phyloP scores from a whole-genome alignment of 2,797 vertebrate genomes.

The Xyrichtys novacula region DNA sequence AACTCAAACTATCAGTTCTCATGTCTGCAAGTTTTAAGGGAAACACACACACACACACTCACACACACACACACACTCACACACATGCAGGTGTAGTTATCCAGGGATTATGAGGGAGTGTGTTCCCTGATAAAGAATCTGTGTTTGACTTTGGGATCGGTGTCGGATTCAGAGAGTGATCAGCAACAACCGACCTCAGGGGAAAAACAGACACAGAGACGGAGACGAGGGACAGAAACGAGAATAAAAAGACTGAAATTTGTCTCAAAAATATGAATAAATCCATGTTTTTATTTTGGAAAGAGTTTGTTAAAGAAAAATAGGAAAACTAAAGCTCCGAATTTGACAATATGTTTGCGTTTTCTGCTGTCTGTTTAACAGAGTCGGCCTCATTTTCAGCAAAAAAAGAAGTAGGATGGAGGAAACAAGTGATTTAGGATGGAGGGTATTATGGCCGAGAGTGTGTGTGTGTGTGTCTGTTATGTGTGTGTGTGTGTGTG shows the following conservation, averaged over 20 bases:
- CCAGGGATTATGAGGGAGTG: slow-evolving; percentile 76
- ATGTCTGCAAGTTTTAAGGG: slow-evolving; percentile 2
- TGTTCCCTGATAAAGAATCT: slow-evolving; percentile 79
- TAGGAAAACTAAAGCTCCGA: neutral
- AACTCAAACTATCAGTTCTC: no score
- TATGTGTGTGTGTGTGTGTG: slow-evolving; percentile 44
- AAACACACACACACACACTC: slow-evolving; percentile 14
- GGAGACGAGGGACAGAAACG: neutral
- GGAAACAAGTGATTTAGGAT: slow-evolving; percentile 31
- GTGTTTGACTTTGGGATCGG: slow-evolving; percentile 82
- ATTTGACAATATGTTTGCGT: neutral
- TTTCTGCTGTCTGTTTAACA: neutral
- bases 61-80: slow-evolving; percentile 9
- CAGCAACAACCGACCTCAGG: slow-evolving; percentile 64
- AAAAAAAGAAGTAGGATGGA: neutral
- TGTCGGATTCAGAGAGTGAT: slow-evolving; percentile 75
- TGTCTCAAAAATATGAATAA: neutral
- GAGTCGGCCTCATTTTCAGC: neutral
- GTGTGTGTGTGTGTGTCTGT: no score
- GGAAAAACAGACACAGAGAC: neutral
- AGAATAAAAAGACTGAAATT: slow-evolving; percentile 2
- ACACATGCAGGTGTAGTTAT: slow-evolving; percentile 55
- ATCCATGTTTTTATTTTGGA: neutral
- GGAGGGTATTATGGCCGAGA: slow-evolving; percentile 34
- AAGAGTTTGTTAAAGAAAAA: neutral